Evolutionary conservation across 2,888 invertebrate genomes (phyloP).

Genomic region (Macropis europaea): DNA sequence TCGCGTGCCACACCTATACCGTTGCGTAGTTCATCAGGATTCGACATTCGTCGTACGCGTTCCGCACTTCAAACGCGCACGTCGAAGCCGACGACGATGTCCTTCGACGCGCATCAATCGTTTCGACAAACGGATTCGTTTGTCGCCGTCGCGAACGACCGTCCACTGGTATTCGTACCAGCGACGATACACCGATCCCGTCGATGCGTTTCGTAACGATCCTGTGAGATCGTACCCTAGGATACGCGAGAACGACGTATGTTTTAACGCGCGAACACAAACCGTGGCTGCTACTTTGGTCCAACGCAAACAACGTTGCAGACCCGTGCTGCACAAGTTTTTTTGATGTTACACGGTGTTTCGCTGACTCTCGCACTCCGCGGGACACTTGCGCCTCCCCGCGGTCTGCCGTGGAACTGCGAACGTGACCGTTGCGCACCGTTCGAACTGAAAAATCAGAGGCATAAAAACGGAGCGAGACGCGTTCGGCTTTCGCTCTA

Average conservation of each 20-base stretch:
- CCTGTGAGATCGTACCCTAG: neutral
- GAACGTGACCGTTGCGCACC: slow-evolving; percentile 30
- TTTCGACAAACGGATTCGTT: neutral
- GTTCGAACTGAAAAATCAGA: slow-evolving; percentile 46
- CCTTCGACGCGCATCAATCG: slow-evolving; percentile 16
- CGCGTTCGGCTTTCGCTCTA: slow-evolving; percentile 5
- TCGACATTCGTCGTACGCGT: slow-evolving; percentile 41
- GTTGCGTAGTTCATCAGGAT: slow-evolving; percentile 49
- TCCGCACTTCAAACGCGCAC: neutral
- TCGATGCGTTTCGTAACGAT: slow-evolving; percentile 15
- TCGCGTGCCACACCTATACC: slow-evolving; percentile 61
- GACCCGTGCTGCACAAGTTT: slow-evolving; percentile 23
- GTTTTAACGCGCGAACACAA: neutral
- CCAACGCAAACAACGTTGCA: slow-evolving; percentile 34
- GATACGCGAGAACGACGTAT: neutral
- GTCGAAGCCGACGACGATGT: neutral
- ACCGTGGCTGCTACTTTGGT: slow-evolving; percentile 1
- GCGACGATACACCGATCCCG: neutral
- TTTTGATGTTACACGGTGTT: slow-evolving; percentile 27
- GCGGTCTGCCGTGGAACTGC: slow-evolving; percentile 11
- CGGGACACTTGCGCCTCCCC: slow-evolving; percentile 17
- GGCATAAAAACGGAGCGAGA: slow-evolving; percentile 42
- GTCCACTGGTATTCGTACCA: neutral
- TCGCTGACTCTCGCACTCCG: slow-evolving; percentile 28
- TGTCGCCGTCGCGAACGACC: neutral